These are phyloP conservation scores for Rhyacophila evoluta DNA, from an alignment of 2,888 invertebrate genomes.

Conservation along the genomic window DNA sequence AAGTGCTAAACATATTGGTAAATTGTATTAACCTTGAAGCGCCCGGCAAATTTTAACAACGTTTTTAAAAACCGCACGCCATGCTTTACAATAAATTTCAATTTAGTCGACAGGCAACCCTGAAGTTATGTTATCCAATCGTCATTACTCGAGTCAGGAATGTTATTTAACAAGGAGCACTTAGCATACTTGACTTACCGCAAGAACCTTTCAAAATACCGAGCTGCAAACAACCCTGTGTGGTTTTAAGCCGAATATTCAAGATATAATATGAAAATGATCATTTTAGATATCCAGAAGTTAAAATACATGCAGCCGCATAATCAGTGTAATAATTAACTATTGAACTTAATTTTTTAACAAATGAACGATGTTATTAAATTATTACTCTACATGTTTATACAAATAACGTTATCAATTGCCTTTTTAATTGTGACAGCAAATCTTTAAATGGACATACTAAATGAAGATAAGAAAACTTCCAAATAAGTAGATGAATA, in stretches of 20 bases:
- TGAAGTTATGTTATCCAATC: constrained; percentile 1
- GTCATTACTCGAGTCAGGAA: neutral
- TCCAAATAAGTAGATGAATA: too few species aligned
- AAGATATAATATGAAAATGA: too few species aligned
- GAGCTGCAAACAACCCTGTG: neutral
- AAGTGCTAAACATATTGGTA: neutral
- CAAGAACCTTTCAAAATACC: neutral
- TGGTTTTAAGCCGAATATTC: neutral
- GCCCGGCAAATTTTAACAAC: neutral
- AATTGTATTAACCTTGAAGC: neutral
- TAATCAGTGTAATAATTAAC: too few species aligned
- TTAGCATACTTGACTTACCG: neutral
- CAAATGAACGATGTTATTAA: too few species aligned
- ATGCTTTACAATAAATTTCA: neutral
- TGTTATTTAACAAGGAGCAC: neutral
- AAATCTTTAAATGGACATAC: too few species aligned
- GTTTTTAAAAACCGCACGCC: neutral
- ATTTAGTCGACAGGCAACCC: neutral
- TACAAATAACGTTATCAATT: too few species aligned
- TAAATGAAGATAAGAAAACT: too few species aligned
- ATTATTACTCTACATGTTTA: too few species aligned
- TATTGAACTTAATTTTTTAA: too few species aligned
- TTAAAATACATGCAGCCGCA: too few species aligned
- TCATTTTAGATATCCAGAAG: too few species aligned
- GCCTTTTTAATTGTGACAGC: too few species aligned